Base-by-base conservation (phyloP, 2,113 vertebrate species). In the Oreotrochilus melanogaster region DNA sequence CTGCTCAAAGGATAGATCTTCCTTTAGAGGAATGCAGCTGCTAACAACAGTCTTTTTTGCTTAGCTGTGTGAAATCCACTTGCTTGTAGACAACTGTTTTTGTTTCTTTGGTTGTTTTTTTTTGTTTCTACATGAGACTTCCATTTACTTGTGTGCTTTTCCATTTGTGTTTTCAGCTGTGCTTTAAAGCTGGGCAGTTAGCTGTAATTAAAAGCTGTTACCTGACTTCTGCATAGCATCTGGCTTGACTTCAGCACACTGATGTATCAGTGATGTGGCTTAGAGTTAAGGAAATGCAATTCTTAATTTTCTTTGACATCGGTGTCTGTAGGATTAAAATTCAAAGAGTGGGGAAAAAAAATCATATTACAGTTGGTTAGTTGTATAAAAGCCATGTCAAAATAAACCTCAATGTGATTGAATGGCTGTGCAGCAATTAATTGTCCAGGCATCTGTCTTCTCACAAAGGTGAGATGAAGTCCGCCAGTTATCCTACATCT, bases 171-270 rank as follows among this genome's bases (percentile, higher is more conserved):
- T 91, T 90, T 71, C 76, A 86, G 43, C 53, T 81, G 48, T 91
- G 61, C 91, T 95, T 91, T 92, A 76, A 93, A 93, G 91, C 67
- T 84, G 69, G 27, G 69, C 50, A 65, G 25, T 69, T 75, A 89
- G 60, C 62, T 85, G 89, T 89, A 87, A 85, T 87, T 75, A 91
- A 74, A 93, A 92, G 86, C 50, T 93, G 56, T 89, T 80, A 47
- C 86, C n/a, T n/a, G 30, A 28, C 57, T 95, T 94, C 80, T 91
- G 89, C 31, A 8, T 87, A 88, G 54, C 57, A 69, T 93, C 83
- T 76, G 84, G 56, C 50, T 84, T 80, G 91, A 84, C 87, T 97
- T 84, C 53, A 61, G 58, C 51, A 45, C 51, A 73, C 51, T 93
- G 37, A 73, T 67, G 9, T 82, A 86, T 79, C 56, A 85, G 62